Percentiles rank a stretch among this genome's conserved stretches.
phyloP scores from a whole-genome alignment of 2,113 vertebrate genomes.

The Callithrix jacchus region DNA sequence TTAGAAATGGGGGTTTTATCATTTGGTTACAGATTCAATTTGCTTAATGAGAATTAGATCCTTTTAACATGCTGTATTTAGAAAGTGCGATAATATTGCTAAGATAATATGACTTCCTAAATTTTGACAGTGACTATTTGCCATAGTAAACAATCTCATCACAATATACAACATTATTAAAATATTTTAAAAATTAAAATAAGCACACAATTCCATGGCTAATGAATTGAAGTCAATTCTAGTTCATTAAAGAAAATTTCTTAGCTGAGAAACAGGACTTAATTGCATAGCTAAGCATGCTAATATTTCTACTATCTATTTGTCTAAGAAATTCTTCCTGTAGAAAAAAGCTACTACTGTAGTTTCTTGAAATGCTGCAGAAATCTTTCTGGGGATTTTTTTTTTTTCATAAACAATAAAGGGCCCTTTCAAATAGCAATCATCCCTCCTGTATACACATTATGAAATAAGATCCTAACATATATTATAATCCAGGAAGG shows the following conservation, averaged over 20 bases:
- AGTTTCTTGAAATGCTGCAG: constrained; percentile 58
- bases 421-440: constrained; percentile 38
- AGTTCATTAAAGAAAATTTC: constrained; percentile 53
- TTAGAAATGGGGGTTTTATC: constrained; percentile 69
- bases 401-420: constrained; percentile 41
- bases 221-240: constrained; percentile 52
- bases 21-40: constrained; percentile 47
- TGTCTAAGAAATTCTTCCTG: constrained; percentile 40
- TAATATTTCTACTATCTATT: not conserved
- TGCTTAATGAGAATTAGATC: constrained; percentile 67
- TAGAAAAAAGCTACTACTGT: not conserved
- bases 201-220: constrained; percentile 41
- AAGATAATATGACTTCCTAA: constrained; percentile 23
- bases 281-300: constrained; percentile 35
- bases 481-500: constrained; percentile 64
- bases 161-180: not conserved
- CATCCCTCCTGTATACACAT: constrained; percentile 39
- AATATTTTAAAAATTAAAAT: constrained; percentile 15
- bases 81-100: constrained; percentile 66
- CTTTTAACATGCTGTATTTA: constrained; percentile 58
- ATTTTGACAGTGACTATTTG: not conserved
- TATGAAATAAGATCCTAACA: constrained; percentile 63
- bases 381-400: not conserved
- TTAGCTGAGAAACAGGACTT: constrained; percentile 26
- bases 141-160: not conserved